Evolutionary conservation across 1,140 invertebrate species (phyloP).

Genomic region (Pygmarrhopalites habei): DNA sequence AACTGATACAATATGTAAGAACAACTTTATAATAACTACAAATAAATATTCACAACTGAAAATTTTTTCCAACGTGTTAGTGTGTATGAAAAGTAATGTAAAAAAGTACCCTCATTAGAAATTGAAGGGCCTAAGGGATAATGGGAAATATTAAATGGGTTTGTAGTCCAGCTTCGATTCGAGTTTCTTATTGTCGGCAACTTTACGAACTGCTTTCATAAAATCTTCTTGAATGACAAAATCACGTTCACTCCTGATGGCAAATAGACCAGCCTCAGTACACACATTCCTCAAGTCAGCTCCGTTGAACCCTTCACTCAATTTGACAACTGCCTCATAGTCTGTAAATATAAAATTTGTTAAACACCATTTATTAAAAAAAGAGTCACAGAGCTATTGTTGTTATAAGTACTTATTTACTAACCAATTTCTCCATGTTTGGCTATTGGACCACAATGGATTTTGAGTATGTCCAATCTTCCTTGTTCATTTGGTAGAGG

Average conservation of each 20-base stretch:
- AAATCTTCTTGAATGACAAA: slow-evolving; percentile 97
- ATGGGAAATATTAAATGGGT: slow-evolving; percentile 76
- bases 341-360: slow-evolving; percentile 65
- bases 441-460: slow-evolving; percentile 91
- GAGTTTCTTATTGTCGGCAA: slow-evolving; percentile 97
- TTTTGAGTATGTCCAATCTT: slow-evolving; percentile 92
- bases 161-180: slow-evolving; percentile 99
- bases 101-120: no score
- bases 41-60: no score
- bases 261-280: slow-evolving; percentile 97
- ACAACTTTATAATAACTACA: no score
- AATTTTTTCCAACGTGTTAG: no score
- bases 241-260: slow-evolving; percentile 85
- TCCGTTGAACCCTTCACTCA: slow-evolving; percentile 98
- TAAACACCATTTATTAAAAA: slow-evolving; percentile 99
- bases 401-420: slow-evolving; percentile 61
- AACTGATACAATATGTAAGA: no score
- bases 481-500: slow-evolving; percentile 97
- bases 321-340: slow-evolving; percentile 96
- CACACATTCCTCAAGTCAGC: slow-evolving; percentile 98
- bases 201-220: slow-evolving; percentile 99
- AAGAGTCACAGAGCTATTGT: no score
- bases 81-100: no score
- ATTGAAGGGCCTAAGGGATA: no score
- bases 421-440: slow-evolving; percentile 96